Evolutionary conservation across 2,888 invertebrate species (phyloP).

Genomic region (Lasioglossum zephyrum): DNA sequence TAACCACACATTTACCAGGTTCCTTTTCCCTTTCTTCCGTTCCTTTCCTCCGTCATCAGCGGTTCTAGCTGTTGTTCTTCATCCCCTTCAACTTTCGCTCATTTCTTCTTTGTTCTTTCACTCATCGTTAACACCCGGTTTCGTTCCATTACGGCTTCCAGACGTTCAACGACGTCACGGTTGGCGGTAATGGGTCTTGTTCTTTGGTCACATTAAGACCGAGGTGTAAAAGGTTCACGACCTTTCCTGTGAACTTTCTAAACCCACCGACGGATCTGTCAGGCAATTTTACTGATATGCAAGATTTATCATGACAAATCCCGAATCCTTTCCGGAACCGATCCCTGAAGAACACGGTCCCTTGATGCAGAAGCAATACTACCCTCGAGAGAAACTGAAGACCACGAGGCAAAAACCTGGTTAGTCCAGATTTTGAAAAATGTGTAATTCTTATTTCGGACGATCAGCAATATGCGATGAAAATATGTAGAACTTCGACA

Average conservation of each 20-base stretch:
- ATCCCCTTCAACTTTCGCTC: constrained; percentile 16
- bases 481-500: background rate
- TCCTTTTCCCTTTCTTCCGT: constrained; percentile 3
- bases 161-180: constrained; percentile 48
- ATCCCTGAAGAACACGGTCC: background rate
- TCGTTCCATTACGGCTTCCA: constrained; percentile 57
- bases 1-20: constrained; percentile 45
- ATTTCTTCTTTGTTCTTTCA: constrained; percentile 48
- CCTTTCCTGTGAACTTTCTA: constrained; percentile 33
- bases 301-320: background rate
- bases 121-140: constrained; percentile 58
- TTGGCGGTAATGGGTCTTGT: constrained; percentile 57
- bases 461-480: background rate
- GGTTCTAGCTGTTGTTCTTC: constrained; percentile 24
- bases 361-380: background rate
- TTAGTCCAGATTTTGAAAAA: background rate
- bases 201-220: constrained; percentile 51
- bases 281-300: constrained; percentile 1
- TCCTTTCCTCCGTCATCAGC: constrained; percentile 12
- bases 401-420: background rate
- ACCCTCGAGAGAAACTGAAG: background rate
- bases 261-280: constrained; percentile 1
- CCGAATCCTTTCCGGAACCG: background rate
- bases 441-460: no score
- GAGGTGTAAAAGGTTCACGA: constrained; percentile 42